Conservation (phyloP, 1,140 invertebrate genomes). For the Diachasmimorpha longicaudata region DNA sequence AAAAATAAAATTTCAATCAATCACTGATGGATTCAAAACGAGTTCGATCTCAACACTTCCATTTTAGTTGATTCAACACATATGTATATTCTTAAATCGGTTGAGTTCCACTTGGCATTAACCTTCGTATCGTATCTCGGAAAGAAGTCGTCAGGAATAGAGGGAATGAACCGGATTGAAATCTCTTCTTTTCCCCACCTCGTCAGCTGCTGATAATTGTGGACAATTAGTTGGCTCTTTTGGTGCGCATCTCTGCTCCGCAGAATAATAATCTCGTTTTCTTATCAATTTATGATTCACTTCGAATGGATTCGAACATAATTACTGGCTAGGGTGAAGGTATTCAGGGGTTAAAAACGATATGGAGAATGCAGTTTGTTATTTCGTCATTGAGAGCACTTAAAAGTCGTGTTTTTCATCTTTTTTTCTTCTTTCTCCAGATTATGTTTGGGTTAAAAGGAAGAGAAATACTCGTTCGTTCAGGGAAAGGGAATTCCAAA, state of each 20-base stretch:
- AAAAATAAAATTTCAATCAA: background rate
- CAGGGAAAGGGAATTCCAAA: too few relatives aligned
- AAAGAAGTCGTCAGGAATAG: conserved; percentile 8
- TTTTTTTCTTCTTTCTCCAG: too few relatives aligned
- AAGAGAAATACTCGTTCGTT: too few relatives aligned
- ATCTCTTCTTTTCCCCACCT: background rate
- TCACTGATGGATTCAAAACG: background rate
- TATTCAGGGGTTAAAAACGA: background rate
- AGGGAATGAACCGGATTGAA: background rate
- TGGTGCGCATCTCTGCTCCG: background rate
- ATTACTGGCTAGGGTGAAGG: background rate
- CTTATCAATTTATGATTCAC: background rate
- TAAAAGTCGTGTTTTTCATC: background rate
- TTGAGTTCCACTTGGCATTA: background rate
- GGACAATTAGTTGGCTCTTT: background rate
- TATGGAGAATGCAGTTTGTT: background rate
- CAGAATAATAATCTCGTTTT: background rate
- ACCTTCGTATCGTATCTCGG: background rate
- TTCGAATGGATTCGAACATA: background rate
- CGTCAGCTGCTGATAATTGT: background rate
- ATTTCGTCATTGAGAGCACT: background rate
- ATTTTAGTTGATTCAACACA: background rate
- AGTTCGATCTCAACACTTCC: background rate
- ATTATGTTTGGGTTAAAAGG: too few relatives aligned
- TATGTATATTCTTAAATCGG: background rate